A percentile compares a stretch with the other conserved stretches of the same genome.
Conservation (phyloP, 2,797 vertebrate genomes). For the Mormyrops attenuatus region DNA sequence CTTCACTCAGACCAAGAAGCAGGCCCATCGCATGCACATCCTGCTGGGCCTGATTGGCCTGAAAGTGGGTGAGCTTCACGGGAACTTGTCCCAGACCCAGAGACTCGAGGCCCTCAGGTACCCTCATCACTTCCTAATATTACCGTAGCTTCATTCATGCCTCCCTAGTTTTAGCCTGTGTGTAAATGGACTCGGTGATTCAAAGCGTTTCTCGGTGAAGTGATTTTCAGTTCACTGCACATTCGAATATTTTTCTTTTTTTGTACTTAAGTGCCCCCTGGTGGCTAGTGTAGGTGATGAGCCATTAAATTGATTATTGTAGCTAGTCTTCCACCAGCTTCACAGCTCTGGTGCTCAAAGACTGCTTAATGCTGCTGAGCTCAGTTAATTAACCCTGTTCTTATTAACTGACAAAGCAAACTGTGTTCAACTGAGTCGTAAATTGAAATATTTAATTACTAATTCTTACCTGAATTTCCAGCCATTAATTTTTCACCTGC, state of each 20-base stretch:
- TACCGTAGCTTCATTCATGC: background rate
- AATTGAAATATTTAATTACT: background rate
- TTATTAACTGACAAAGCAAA: background rate
- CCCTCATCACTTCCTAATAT: background rate
- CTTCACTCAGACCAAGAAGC: slow-evolving; percentile 96
- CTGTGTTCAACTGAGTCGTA: background rate
- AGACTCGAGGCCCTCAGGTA: slow-evolving; percentile 85
- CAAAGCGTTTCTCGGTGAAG: background rate
- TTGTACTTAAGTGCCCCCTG: background rate
- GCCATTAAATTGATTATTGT: background rate
- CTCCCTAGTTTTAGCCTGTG: background rate
- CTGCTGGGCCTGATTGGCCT: slow-evolving; percentile 87
- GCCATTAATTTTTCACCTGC: background rate
- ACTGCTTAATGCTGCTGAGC: background rate
- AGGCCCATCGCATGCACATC: slow-evolving; percentile 94
- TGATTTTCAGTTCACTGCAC: background rate
- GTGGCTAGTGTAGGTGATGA: background rate
- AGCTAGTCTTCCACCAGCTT: background rate
- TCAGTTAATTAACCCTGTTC: background rate
- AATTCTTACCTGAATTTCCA: background rate
- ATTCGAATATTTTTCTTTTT: background rate
- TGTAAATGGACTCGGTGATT: background rate
- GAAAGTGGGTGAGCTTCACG: slow-evolving; percentile 88
- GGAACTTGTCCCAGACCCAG: slow-evolving; percentile 91
- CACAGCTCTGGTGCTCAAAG: background rate